Conservation (phyloP, 2,888 invertebrate species). For the Sinopyrophorus schimmeli region DNA sequence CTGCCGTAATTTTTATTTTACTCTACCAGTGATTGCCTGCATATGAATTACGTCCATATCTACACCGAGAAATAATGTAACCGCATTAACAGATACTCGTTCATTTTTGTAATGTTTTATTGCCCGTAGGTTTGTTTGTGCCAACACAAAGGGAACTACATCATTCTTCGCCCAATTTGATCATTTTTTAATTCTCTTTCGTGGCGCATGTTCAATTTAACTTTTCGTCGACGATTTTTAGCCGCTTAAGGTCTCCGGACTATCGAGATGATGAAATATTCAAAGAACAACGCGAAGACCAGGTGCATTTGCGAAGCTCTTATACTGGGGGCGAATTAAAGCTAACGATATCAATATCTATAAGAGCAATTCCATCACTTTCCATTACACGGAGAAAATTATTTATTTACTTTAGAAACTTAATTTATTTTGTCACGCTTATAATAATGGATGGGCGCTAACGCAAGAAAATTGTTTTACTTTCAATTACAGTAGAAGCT, state of each 20-base stretch:
- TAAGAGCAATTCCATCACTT: constrained; percentile 52
- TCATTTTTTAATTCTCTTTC: constrained; percentile 40
- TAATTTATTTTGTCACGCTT: constrained; percentile 23
- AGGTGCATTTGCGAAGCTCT: constrained; percentile 51
- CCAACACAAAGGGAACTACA: constrained; percentile 25
- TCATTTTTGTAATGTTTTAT: constrained; percentile 20
- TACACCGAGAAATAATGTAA: constrained; percentile 12
- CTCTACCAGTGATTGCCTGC: constrained; percentile 33
- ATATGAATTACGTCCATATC: constrained; percentile 24
- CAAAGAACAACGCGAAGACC: constrained; percentile 43
- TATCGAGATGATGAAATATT: constrained; percentile 42
- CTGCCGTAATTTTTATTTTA: constrained; percentile 41
- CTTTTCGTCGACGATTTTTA: constrained; percentile 40
- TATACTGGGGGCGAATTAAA: constrained; percentile 49
- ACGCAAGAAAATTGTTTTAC: constrained; percentile 4
- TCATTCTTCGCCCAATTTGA: constrained; percentile 28
- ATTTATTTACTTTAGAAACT: constrained; percentile 29
- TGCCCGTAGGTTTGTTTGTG: too few species aligned
- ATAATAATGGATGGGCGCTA: constrained; percentile 19
- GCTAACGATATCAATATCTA: constrained; percentile 53
- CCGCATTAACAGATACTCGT: background rate
- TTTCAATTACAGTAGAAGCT: background rate
- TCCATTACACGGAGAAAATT: constrained; percentile 34
- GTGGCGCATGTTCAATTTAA: constrained; percentile 38
- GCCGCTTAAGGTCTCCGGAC: constrained; percentile 28